Evolutionary conservation across 2,888 invertebrate genomes (phyloP), one percentile per base, ranked within the genome.

Genomic region (Conchocele bisecta): DNA sequence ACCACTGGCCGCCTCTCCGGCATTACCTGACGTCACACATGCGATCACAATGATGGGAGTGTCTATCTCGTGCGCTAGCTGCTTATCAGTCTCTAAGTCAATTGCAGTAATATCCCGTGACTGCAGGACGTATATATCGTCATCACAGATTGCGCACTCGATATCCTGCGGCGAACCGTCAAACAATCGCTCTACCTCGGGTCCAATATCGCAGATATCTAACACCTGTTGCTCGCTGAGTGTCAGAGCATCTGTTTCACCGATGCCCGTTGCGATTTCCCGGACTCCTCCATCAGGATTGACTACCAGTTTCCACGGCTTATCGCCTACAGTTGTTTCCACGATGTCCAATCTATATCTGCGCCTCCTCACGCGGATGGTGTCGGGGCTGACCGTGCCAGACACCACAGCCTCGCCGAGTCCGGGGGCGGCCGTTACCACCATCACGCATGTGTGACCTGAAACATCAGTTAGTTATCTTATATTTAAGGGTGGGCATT

Each of bases 391-490:
- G 9, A 42, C 31, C n/a, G 41, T 53, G 0, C 63, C 53, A 15
- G 63, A 63, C 20, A 63, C 63, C 22, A 63, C 63, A 0, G 22
- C 35, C 13, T 63, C 63, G 2, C 63, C 63, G n/a, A 63, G 63
- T 15, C 63, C 53, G 28, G 26, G 17, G 9, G 42, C 35, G 2
- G 63, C 51, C 17, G 39, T 63, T 20, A 63, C 26, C 11, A 63
- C 17, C 5, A 63, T 41, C n/a, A n/a, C n/a, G n/a, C n/a, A n/a
- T n/a, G n/a, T n/a, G n/a, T n/a, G n/a, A n/a, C n/a, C n/a, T n/a
- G n/a, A n/a, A n/a, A n/a, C n/a, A n/a, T n/a, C n/a, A n/a, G n/a
- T n/a, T n/a, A n/a, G n/a, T n/a, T n/a, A n/a, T n/a, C n/a, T n/a
- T n/a, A n/a, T n/a, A n/a, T n/a, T n/a, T n/a, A n/a, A n/a, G n/a